Evolutionary conservation across 2,888 invertebrate genomes (phyloP), one percentile per base, ranked within the genome.

Genomic region (Pristionchus japonicus): DNA sequence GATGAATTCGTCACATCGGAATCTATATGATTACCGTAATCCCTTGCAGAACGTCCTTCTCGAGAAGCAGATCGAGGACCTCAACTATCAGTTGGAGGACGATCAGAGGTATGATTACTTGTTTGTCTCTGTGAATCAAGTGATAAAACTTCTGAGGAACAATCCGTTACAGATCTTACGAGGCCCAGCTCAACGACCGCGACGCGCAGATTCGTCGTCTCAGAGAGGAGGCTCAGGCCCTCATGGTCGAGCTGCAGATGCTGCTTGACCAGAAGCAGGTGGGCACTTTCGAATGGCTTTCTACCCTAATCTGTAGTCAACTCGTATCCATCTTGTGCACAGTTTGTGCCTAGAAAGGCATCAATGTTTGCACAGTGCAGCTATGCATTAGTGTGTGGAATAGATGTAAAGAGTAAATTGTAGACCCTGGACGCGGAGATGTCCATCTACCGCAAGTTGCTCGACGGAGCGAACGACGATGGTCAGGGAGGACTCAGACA

Each of bases 391-490:
- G n/a, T n/a, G n/a, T n/a, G n/a, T n/a, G n/a, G n/a, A n/a, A 57
- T n/a, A 11, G 57, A n/a, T n/a, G 23, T 57, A 11, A 20, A 17
- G n/a, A 11, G 52, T 15, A 3, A 57, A 6, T 52, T 4, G 3
- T 47, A 95, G 88, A 95, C 95, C 17, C 93, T 95, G 90, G 95
- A 95, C 93, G 94, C 95, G 86, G 95, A 95, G 93, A 95, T 95
- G 90, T 95, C 95, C 90, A 95, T 95, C 89, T 95, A 96, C 95
- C 94, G 95, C 90, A 95, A 95, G 91, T 94, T 95, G 92, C 93
- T 95, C 92, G 95, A 95, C 92, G 95, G 95, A 67, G 95, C 96
- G 90, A 95, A 95, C 92, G 95, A 95, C 90, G 95, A 95, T 92
- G 95, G 94, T 93, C 95, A 95, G 20, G 90, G 90, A 57, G 93